Conservation (phyloP, 2,888 invertebrate species). For the Siphonodentalium dalli region DNA sequence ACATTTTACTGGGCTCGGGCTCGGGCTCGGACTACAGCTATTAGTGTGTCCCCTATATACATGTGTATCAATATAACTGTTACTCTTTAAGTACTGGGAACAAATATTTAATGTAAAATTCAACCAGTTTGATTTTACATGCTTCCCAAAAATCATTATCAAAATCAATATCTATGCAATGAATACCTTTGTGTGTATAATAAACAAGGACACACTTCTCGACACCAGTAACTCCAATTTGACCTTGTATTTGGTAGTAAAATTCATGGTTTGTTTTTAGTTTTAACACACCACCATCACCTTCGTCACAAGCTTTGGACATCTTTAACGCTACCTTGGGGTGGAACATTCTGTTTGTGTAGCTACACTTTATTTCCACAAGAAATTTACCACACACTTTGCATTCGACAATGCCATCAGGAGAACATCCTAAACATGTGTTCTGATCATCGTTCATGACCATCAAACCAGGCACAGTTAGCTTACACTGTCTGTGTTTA, state of each 20-base stretch:
- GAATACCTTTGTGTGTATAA: slow-evolving; percentile 12
- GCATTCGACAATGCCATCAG: slow-evolving; percentile 4
- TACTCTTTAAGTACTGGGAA: neutral
- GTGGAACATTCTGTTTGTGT: slow-evolving; percentile 5
- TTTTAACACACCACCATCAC: neutral
- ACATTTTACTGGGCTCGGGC: no score
- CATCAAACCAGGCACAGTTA: slow-evolving; percentile 1
- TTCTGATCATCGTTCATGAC: neutral
- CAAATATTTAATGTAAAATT: slow-evolving; percentile 1
- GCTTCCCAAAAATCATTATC: slow-evolving; percentile 3
- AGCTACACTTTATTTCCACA: slow-evolving; percentile 10
- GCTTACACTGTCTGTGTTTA: slow-evolving; percentile 5
- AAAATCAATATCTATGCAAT: slow-evolving; percentile 2
- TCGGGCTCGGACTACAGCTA: no score
- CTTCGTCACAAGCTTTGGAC: neutral
- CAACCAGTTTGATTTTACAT: neutral
- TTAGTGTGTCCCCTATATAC: no score
- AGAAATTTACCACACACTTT: slow-evolving; percentile 9
- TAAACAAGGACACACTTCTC: slow-evolving; percentile 1
- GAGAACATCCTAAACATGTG: neutral
- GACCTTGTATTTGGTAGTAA: slow-evolving; percentile 3
- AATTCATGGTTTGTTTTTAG: neutral
- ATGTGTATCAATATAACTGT: no score
- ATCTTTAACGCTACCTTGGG: slow-evolving; percentile 5
- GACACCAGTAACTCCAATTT: slow-evolving; percentile 10